Conservation (phyloP, 2,797 vertebrate species). For the Poecilia picta region DNA sequence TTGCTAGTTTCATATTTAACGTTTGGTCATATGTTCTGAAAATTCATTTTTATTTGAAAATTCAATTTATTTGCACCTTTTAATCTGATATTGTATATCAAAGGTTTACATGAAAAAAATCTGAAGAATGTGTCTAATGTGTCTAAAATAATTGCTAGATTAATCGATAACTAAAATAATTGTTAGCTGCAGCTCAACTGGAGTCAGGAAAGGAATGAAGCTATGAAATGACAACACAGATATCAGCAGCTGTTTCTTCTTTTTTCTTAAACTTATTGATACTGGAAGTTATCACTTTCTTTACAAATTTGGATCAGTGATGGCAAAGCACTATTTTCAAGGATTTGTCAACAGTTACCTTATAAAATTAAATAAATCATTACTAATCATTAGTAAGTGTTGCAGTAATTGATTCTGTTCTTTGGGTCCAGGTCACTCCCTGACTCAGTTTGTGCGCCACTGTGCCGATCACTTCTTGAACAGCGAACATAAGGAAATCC, state of each 20-base stretch:
- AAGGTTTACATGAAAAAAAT: too few relatives aligned
- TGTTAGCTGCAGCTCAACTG: too few relatives aligned
- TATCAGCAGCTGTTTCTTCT: neutral
- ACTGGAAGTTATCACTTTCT: neutral
- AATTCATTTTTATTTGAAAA: too few relatives aligned
- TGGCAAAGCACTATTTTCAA: neutral
- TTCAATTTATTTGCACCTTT: too few relatives aligned
- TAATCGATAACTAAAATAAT: too few relatives aligned
- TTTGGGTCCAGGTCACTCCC: conserved; percentile 88
- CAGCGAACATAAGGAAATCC: conserved; percentile 98
- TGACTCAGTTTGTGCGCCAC: conserved; percentile 98
- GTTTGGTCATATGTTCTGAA: neutral
- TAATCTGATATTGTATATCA: too few relatives aligned
- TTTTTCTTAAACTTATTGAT: neutral
- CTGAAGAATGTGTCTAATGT: too few relatives aligned
- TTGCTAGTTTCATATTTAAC: neutral
- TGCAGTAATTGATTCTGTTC: neutral
- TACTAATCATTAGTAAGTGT: neutral
- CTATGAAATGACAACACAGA: neutral
- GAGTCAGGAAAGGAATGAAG: neutral
- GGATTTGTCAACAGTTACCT: neutral
- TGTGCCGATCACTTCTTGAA: conserved; percentile 98
- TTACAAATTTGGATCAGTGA: neutral
- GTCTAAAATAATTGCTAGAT: too few relatives aligned
- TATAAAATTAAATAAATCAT: neutral